These are phyloP conservation scores for Rhabdophis nuchalis DNA, from an alignment of 2,797 vertebrate genomes.

Conservation along the genomic window DNA sequence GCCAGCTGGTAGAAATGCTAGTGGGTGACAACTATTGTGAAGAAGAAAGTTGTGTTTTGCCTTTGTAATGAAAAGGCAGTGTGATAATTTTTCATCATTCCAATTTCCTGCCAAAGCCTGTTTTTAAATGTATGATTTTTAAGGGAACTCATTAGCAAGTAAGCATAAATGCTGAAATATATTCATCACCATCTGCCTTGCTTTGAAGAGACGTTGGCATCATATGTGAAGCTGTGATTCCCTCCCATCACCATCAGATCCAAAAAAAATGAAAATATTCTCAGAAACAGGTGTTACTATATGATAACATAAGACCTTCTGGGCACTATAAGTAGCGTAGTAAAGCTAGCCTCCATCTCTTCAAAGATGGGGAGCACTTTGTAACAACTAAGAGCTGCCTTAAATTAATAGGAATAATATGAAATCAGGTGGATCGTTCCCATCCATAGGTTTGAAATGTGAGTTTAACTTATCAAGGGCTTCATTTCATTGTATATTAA, in stretches of 20 bases:
- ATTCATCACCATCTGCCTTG: neutral
- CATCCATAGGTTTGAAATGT: neutral
- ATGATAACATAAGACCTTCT: fast-evolving
- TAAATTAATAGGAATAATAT: conserved; percentile 26
- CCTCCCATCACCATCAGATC: fast-evolving
- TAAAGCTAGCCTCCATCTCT: neutral
- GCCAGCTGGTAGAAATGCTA: neutral
- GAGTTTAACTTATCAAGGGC: neutral
- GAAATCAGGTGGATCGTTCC: conserved; percentile 11
- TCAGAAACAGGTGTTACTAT: neutral
- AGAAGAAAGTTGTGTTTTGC: neutral
- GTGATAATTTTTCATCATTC: neutral
- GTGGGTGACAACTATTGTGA: neutral
- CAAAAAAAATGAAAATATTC: neutral
- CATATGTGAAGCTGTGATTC: fast-evolving
- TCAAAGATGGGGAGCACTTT: neutral
- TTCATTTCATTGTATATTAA: neutral
- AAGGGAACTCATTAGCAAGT: neutral
- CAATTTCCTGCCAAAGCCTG: neutral
- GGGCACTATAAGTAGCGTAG: conserved; percentile 6
- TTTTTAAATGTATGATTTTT: neutral
- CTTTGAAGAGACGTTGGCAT: neutral
- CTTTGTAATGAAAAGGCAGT: neutral
- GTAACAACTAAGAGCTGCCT: conserved; percentile 18
- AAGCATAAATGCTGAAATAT: neutral